These are phyloP conservation scores for Tenthredo amoena DNA, from an alignment of 2,888 invertebrate genomes.

Conservation along the genomic window DNA sequence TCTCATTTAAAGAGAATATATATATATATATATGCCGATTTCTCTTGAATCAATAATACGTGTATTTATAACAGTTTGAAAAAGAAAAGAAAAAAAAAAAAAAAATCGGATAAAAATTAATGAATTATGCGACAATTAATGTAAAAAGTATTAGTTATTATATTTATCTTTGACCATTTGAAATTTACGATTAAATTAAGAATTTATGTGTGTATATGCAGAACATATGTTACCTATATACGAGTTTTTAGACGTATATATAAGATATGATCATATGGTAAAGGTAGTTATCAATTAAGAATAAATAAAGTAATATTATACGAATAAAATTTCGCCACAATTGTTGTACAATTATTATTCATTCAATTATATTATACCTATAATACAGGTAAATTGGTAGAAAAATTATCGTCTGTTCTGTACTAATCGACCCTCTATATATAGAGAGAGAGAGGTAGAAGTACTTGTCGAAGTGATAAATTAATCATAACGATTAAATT, in stretches of 20 bases:
- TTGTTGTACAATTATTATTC: conserved; percentile 4
- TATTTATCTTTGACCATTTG: conserved; percentile 7
- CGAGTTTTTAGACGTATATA: neutral
- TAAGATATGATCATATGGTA: conserved; percentile 4
- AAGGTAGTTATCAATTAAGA: conserved; percentile 10
- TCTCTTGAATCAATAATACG: too few relatives aligned
- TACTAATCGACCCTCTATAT: neutral
- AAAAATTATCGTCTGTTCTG: neutral
- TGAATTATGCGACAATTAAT: neutral
- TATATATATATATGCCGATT: too few relatives aligned
- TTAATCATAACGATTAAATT: neutral
- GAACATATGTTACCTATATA: neutral
- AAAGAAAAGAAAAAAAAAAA: neutral
- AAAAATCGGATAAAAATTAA: neutral
- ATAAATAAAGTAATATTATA: conserved; percentile 2
- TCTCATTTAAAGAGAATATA: too few relatives aligned
- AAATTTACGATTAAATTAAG: neutral
- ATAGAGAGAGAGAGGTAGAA: neutral
- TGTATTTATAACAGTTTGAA: too few relatives aligned
- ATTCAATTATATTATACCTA: neutral
- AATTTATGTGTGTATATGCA: conserved; percentile 14
- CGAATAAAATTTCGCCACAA: neutral
- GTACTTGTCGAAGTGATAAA: conserved; percentile 25
- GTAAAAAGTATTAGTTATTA: neutral
- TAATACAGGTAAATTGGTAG: neutral